Conservation (phyloP, 2,797 vertebrate genomes). For the Lophotriccus pileatus region DNA sequence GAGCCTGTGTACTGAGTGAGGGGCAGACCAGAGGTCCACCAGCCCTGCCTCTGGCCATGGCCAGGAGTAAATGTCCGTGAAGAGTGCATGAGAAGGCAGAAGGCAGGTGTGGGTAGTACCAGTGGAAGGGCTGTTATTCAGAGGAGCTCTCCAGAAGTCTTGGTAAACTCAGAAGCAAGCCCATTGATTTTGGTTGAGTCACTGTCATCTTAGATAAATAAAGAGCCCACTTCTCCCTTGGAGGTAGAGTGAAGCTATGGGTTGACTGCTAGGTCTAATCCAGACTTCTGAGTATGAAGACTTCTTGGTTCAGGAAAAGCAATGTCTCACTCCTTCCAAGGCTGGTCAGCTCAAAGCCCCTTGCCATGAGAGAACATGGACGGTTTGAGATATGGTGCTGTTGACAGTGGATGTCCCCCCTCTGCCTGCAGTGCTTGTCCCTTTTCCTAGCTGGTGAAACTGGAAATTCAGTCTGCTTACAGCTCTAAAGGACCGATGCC, state of each 20-base stretch:
- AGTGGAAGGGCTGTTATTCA: not conserved
- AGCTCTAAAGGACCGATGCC: not conserved
- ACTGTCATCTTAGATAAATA: not conserved
- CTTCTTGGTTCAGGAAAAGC: not conserved
- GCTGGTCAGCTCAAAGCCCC: not conserved
- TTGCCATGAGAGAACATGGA: rapidly evolving
- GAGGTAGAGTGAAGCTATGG: not conserved
- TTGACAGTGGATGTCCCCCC: not conserved
- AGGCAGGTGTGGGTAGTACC: not conserved
- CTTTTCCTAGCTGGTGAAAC: not conserved
- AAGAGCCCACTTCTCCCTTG: not conserved
- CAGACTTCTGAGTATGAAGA: not conserved
- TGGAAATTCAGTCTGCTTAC: not conserved
- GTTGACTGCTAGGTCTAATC: not conserved
- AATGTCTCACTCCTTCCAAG: rapidly evolving
- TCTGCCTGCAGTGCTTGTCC: not conserved
- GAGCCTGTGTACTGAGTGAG: not conserved
- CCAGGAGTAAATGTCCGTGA: not conserved
- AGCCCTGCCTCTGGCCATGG: not conserved
- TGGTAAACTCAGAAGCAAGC: not conserved
- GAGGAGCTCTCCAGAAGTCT: not conserved
- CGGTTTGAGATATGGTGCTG: not conserved
- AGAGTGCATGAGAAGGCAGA: not conserved
- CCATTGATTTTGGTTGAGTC: not conserved
- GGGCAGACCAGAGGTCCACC: not conserved